A percentile compares a stretch with the other conserved stretches of the same genome.
Conservation (phyloP, 2,113 vertebrate genomes). For the Entelurus aequoreus region DNA sequence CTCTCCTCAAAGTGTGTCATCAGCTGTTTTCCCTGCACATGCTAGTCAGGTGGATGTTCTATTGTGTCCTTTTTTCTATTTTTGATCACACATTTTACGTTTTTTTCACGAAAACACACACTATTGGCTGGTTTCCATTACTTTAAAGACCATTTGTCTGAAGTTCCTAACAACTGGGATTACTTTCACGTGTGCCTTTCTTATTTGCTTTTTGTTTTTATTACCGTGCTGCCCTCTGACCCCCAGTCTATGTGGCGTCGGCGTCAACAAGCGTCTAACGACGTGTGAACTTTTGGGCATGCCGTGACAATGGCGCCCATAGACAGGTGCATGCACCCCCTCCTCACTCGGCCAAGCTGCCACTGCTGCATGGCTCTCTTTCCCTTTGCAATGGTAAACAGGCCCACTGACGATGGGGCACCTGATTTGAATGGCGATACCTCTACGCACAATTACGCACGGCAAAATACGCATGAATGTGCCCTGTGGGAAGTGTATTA, state of each 20-base stretch:
- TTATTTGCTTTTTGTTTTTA: slow-evolving; percentile 55
- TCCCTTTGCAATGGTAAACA: slow-evolving; percentile 40
- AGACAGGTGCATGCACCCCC: slow-evolving; percentile 60
- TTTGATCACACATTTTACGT: background rate
- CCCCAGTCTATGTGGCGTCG: slow-evolving; percentile 66
- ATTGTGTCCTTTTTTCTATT: background rate
- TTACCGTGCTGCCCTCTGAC: slow-evolving; percentile 53
- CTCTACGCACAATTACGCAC: background rate
- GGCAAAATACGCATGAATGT: too few species aligned
- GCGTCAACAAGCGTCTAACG: slow-evolving; percentile 59
- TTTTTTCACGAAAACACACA: too few species aligned
- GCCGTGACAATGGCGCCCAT: slow-evolving; percentile 57
- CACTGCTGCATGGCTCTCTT: slow-evolving; percentile 11
- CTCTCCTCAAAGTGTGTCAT: slow-evolving; percentile 21
- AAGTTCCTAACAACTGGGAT: slow-evolving; percentile 19
- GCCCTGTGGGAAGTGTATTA: background rate
- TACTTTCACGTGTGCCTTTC: slow-evolving; percentile 48
- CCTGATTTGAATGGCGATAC: background rate
- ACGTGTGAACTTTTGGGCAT: slow-evolving; percentile 63
- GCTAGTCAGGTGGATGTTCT: slow-evolving; percentile 25
- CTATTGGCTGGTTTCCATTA: background rate
- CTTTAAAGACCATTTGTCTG: background rate
- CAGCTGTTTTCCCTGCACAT: slow-evolving; percentile 33
- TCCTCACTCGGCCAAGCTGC: background rate
- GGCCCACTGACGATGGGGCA: slow-evolving; percentile 1